These are phyloP conservation scores for Artibeus lituratus DNA, from an alignment of 2,797 vertebrate genomes.

Conservation along the genomic window DNA sequence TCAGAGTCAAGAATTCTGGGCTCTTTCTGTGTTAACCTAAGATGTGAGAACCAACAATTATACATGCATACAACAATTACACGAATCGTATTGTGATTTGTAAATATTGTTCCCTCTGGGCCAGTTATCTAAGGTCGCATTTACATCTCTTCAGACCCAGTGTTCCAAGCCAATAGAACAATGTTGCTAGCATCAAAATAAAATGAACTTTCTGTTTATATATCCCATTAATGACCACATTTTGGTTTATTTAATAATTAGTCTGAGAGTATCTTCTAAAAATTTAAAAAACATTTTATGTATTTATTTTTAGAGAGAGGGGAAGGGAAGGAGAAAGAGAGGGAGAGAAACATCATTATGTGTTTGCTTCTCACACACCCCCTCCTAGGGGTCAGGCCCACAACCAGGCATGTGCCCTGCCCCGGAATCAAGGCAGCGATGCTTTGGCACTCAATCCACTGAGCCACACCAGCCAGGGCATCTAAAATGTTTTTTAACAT, in stretches of 20 bases:
- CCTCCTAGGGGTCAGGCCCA: too few species aligned
- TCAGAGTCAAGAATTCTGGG: background rate
- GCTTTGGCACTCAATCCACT: too few species aligned
- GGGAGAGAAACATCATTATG: too few species aligned
- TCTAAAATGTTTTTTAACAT: background rate
- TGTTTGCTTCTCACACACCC: too few species aligned
- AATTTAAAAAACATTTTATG: background rate
- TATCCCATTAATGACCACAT: background rate
- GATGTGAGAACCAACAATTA: background rate
- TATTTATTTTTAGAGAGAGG: too few species aligned
- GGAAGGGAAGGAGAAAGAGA: too few species aligned
- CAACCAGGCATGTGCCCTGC: too few species aligned
- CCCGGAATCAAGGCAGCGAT: fast-evolving
- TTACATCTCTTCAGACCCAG: background rate
- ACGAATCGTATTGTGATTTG: background rate
- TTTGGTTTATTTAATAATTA: conserved; percentile 2
- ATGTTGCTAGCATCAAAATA: background rate
- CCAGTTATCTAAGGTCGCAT: background rate
- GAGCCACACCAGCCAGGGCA: too few species aligned
- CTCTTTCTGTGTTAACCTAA: background rate
- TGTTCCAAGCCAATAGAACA: background rate
- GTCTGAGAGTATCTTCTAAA: background rate
- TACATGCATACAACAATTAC: background rate
- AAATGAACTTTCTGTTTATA: background rate
- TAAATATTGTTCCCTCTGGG: background rate